Evolutionary conservation across 2,888 invertebrate species (phyloP).

Genomic region (Rhodophaea formosa): DNA sequence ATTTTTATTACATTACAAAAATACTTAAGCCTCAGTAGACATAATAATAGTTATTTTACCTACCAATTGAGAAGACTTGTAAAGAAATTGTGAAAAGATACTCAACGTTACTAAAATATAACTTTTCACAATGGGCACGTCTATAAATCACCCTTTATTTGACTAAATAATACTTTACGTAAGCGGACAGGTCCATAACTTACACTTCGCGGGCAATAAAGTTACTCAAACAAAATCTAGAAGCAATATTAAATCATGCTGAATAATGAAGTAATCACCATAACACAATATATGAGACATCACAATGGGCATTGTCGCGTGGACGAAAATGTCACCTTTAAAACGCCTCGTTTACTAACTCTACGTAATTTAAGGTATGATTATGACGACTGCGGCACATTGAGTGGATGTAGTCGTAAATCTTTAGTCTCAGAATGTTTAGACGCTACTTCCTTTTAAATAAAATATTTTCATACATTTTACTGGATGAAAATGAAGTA

Average conservation of each 20-base stretch:
- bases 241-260: conserved; percentile 34
- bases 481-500: no score
- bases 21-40: background rate
- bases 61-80: background rate
- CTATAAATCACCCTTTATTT: conserved; percentile 12
- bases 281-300: conserved; percentile 28
- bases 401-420: background rate
- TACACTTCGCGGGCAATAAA: conserved; percentile 16
- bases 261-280: conserved; percentile 32
- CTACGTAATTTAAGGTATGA: conserved; percentile 18
- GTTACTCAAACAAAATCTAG: conserved; percentile 28
- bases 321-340: conserved; percentile 29
- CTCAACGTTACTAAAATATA: background rate
- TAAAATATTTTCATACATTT: no score
- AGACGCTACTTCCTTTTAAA: background rate
- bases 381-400: background rate
- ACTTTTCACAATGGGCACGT: background rate
- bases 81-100: conserved; percentile 1
- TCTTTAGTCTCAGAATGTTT: background rate
- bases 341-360: conserved; percentile 27
- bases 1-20: background rate
- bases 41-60: background rate
- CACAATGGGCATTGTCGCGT: conserved; percentile 33
- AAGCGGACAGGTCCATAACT: conserved; percentile 13
- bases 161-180: conserved; percentile 14